phyloP scores from a whole-genome alignment of 2,113 vertebrate genomes.

The Rousettus leschenaultii region DNA sequence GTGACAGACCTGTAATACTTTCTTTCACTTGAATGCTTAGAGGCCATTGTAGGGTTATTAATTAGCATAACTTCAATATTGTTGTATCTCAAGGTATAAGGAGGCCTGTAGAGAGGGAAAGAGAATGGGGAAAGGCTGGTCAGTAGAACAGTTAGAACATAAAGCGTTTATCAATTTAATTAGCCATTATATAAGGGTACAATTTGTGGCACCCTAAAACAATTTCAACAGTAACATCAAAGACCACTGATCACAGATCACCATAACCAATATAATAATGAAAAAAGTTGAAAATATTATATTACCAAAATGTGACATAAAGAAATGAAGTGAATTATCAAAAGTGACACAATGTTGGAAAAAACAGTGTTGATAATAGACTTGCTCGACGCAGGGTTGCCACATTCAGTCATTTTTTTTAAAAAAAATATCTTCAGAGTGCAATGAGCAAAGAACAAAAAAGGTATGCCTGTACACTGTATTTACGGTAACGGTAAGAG shows the following conservation, averaged over 20 bases:
- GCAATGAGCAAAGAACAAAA: background rate
- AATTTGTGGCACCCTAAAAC: background rate
- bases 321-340: background rate
- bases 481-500: conserved; percentile 27
- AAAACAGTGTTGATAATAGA: background rate
- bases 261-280: background rate
- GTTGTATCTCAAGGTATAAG: background rate
- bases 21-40: background rate
- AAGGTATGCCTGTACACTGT: background rate
- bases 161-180: background rate
- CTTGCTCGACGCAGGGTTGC: background rate
- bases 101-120: background rate
- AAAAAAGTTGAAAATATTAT: background rate
- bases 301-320: background rate
- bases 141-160: background rate
- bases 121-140: background rate
- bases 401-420: background rate
- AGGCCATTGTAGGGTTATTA: background rate
- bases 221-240: background rate
- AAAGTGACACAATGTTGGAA: background rate
- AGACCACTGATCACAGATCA: background rate
- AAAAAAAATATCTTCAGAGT: background rate
- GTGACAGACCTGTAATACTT: background rate
- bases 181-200: background rate
- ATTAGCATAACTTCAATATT: background rate